A percentile compares a stretch with the other conserved stretches of the same genome.
phyloP scores from a whole-genome alignment of 2,113 vertebrate genomes.

The Carassius auratus region DNA sequence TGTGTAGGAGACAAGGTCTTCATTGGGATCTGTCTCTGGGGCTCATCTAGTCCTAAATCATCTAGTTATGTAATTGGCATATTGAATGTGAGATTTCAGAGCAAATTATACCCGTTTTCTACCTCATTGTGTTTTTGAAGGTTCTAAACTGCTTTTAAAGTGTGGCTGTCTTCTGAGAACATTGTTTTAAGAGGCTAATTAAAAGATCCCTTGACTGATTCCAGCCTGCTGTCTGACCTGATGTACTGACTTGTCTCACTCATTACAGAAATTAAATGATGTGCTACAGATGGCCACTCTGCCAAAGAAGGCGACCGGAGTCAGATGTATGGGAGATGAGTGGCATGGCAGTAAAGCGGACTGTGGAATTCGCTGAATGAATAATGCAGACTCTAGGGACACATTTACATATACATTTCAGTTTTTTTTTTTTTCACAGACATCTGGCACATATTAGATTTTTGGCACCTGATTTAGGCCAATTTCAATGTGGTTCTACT shows the following conservation, averaged over 20 bases:
- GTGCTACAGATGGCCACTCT: conserved; percentile 4
- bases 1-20: too few species aligned
- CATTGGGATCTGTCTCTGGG: too few species aligned
- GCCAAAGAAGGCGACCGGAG: neutral
- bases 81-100: conserved; percentile 11
- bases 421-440: neutral
- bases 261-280: conserved; percentile 23
- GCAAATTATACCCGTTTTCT: neutral
- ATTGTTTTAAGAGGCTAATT: conserved; percentile 40
- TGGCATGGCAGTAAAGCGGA: neutral
- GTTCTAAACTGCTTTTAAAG: conserved; percentile 2
- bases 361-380: neutral
- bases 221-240: conserved; percentile 3
- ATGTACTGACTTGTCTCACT: conserved; percentile 32
- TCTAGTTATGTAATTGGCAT: too few species aligned
- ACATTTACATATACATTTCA: neutral
- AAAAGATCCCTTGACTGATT: conserved; percentile 24
- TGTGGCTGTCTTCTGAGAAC: neutral
- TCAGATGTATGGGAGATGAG: neutral
- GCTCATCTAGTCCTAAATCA: too few species aligned
- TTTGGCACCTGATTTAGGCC: neutral
- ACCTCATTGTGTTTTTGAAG: conserved; percentile 18
- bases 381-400: neutral
- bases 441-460: neutral
- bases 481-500: neutral